Evolutionary conservation across 1,140 invertebrate species (phyloP), one percentile per base, ranked within the genome.

Genomic region (Gonatopus flavifemur): DNA sequence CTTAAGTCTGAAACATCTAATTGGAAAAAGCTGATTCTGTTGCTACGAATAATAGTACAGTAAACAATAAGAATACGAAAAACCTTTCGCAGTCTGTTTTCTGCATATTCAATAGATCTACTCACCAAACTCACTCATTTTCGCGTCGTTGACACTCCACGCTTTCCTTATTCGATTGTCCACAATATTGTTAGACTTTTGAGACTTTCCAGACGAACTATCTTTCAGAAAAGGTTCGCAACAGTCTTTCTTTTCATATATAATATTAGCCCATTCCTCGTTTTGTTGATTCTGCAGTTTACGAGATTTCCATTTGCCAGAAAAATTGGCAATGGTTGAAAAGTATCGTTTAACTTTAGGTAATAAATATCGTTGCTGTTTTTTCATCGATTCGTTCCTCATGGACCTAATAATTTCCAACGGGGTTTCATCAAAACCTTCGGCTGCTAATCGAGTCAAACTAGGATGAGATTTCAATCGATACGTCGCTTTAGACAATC

Each of bases 401-500:
- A 59, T 36, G 28, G 35, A 54, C 21, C 52, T 54, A 4, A 61
- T 54, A 1, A 67, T 54, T 20, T 67, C 59, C 12, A 32, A 33
- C 1, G 57, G 22, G 10, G 59, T 55, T 2, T 55, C 49, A 15
- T 64, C 55, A 12, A 47, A 22, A 7, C 50, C 59, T 1, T 38
- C n/a, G 2, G 20, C 43, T 0, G 64, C 59, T 15, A 69, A 22
- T 46, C 68, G 50, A 1, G 52, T 46, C 24, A 69, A 30, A 37
- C 59, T 69, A 0, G 66, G 66, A 38, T 72, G 64, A 9, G 22
- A 38, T n/a, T 43, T 35, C 18, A 68, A 10, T 2, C 35, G 41
- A 16, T 55, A 58, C 4, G 16, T 12, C 0, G 22, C 49, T 22
- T 64, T 53, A 8, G 16, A 35, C 9, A 22, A 39, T 9, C 8